Conservation (phyloP, 2,113 vertebrate species). For the Miniopterus natalensis region DNA sequence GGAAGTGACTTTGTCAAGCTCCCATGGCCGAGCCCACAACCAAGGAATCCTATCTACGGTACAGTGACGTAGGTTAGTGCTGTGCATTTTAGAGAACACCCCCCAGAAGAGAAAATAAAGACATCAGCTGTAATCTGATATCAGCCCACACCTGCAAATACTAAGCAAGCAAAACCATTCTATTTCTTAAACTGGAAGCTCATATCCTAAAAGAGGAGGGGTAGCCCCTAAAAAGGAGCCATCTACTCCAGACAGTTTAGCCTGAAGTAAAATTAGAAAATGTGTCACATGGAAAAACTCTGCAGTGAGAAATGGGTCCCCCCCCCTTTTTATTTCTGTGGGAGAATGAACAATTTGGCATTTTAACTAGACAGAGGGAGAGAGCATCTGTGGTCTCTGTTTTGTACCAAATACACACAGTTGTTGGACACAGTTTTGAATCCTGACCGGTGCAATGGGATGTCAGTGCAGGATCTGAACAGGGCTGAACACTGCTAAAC, state of each 20-base stretch:
- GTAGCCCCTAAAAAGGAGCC: constrained; percentile 49
- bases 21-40: not conserved
- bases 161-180: constrained; percentile 27
- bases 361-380: constrained; percentile 59
- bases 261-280: constrained; percentile 81
- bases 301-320: constrained; percentile 42
- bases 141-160: not conserved
- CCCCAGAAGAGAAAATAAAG: not conserved
- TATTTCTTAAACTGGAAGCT: constrained; percentile 22
- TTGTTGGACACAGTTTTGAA: constrained; percentile 6
- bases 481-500: not conserved
- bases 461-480: not conserved
- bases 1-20: not conserved
- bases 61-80: not conserved
- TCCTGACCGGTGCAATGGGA: not conserved
- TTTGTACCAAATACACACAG: constrained; percentile 61
- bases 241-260: constrained; percentile 55
- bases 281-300: constrained; percentile 83
- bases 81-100: not conserved
- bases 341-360: constrained; percentile 78
- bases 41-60: not conserved
- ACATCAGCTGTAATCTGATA: not conserved
- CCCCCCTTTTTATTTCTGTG: constrained; percentile 54
- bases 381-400: constrained; percentile 32
- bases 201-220: constrained; percentile 15